phyloP scores from a whole-genome alignment of 2,797 vertebrate species.

The Enteromius anoplus region DNA sequence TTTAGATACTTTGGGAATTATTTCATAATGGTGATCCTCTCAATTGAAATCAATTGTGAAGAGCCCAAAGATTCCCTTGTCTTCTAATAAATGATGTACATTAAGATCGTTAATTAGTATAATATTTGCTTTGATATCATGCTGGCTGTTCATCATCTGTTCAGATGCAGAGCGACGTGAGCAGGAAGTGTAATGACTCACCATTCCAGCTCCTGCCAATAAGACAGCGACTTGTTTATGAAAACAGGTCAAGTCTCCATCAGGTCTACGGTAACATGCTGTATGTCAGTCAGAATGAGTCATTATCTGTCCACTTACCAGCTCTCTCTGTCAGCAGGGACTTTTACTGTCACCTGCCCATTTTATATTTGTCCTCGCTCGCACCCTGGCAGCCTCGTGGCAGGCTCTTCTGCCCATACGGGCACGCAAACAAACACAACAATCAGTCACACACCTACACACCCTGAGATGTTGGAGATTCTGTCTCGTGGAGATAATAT shows the following conservation, averaged over 20 bases:
- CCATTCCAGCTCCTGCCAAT: slow-evolving; percentile 35
- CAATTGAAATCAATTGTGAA: neutral
- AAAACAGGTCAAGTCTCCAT: slow-evolving; percentile 37
- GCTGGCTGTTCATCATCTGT: slow-evolving; percentile 10
- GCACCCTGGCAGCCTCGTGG: slow-evolving; percentile 27
- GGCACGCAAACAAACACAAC: slow-evolving; percentile 40
- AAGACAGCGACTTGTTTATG: slow-evolving; percentile 22
- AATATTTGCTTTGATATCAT: slow-evolving; percentile 2
- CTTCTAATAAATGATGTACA: neutral
- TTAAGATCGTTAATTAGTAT: neutral
- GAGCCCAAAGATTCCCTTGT: neutral
- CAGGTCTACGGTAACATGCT: slow-evolving; percentile 3
- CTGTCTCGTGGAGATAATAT: slow-evolving; percentile 58
- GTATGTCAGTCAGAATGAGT: slow-evolving; percentile 31
- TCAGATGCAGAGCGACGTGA: slow-evolving; percentile 4
- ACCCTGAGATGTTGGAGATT: slow-evolving; percentile 54
- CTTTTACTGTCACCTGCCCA: slow-evolving; percentile 36
- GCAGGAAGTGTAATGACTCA: slow-evolving; percentile 32
- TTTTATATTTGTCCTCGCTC: slow-evolving; percentile 26
- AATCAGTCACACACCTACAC: slow-evolving; percentile 49
- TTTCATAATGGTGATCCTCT: neutral
- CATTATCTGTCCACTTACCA: slow-evolving; percentile 37
- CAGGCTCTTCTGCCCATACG: neutral
- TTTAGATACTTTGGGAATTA: neutral
- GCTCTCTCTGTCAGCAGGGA: slow-evolving; percentile 31